phyloP scores from a whole-genome alignment of 2,797 vertebrate species.

The Nasua narica region DNA sequence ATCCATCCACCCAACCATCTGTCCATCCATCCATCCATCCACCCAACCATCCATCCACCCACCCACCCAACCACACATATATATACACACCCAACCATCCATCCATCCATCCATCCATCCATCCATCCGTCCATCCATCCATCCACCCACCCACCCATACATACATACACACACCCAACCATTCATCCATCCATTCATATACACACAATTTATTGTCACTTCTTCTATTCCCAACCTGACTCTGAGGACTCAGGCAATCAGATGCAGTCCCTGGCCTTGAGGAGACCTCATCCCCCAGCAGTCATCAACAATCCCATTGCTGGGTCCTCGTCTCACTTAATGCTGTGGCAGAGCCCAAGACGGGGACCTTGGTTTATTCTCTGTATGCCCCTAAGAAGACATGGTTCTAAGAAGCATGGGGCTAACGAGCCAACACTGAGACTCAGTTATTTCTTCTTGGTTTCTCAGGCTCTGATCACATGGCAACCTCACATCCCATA shows the following conservation, averaged over 20 bases:
- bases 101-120: too few relatives aligned
- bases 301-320: neutral
- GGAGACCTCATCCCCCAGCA: neutral
- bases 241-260: neutral
- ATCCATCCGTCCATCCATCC: neutral
- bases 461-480: neutral
- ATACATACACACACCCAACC: neutral
- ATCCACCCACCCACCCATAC: accelerated
- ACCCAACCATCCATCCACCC: accelerated
- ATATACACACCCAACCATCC: too few relatives aligned
- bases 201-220: neutral
- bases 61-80: too few relatives aligned
- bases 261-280: neutral
- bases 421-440: neutral
- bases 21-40: too few relatives aligned
- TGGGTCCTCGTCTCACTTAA: neutral
- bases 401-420: neutral
- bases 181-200: neutral
- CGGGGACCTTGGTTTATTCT: neutral
- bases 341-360: neutral
- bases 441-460: neutral
- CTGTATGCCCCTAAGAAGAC: neutral
- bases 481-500: neutral
- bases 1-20: too few relatives aligned
- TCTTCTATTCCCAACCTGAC: neutral